A percentile compares a stretch with the other conserved stretches of the same genome.
phyloP scores from a whole-genome alignment of 2,888 invertebrate species.

The Fragum whitleyi region DNA sequence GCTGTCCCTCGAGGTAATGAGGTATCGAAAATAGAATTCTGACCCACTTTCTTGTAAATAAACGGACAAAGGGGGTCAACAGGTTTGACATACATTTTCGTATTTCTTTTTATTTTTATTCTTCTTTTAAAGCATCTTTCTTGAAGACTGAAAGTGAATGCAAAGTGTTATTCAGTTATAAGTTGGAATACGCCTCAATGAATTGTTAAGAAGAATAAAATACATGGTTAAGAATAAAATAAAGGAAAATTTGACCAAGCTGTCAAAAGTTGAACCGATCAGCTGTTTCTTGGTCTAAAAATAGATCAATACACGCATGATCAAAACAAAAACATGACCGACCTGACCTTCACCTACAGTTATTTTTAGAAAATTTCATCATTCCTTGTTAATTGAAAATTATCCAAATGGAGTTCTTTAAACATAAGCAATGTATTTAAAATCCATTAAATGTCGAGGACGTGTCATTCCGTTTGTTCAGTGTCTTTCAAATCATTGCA shows the following conservation, averaged over 20 bases:
- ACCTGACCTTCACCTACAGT: constrained; percentile 55
- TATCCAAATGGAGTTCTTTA: not conserved
- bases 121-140: no score
- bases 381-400: constrained; percentile 13
- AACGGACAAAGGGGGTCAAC: constrained; percentile 9
- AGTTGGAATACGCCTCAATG: no score
- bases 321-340: constrained; percentile 60
- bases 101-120: no score
- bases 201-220: no score
- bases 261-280: constrained; percentile 7
- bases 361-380: constrained; percentile 59
- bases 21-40: constrained; percentile 14
- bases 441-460: no score
- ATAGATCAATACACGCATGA: constrained; percentile 46
- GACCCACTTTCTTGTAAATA: constrained; percentile 3
- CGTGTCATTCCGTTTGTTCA: no score
- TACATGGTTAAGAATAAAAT: no score
- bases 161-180: no score
- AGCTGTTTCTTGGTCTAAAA: constrained; percentile 19
- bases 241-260: not conserved
- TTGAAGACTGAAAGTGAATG: no score
- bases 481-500: no score
- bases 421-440: no score
- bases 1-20: not conserved
- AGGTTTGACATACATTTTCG: not conserved